Evolutionary conservation across 64 coral and sea anemone genomes (phyloP), one percentile per base, ranked within the genome.

Genomic region (Montipora cactus): DNA sequence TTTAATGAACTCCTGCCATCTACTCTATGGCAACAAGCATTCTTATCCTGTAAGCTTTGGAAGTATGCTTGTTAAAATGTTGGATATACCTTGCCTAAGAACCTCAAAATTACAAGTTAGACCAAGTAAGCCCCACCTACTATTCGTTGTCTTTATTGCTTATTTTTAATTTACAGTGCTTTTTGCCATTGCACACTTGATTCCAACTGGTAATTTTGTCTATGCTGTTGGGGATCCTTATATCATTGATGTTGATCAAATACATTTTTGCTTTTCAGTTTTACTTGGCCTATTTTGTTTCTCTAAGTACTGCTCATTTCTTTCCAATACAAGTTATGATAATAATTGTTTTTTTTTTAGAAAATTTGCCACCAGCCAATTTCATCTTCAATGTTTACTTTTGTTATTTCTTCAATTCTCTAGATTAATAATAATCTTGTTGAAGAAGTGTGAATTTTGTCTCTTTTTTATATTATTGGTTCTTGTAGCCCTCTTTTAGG

Each of bases 61-160:
- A 61, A 61, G 7, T 78, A 59, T 59, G 49, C 79, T 81, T 81
- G 15, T 81, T 59, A 59, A 59, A 81, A 81, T 61, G 79, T 61
- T 81, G 52, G 79, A 81, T 61, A 13, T 81, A 25, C n/a, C 79
- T 11, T 81, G 79, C 10, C 61, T 81, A 37, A 44, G n/a, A 59
- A 59, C 15, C 84, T 70, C 84, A 72, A 73, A 72, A 51, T 22
- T 92, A 7, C 68, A 62, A 77, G 81, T 92, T 45, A 57, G 90
- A 49, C 90, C 90, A 67, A 86, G 90, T 92, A 92, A 64, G 90
- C 72, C 20, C 51, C 13, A 15, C 15, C 8, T 0, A 71, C 5
- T n/a, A 71, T 71, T 45, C 8, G 13, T 44, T 10, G 7, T 21
- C 5, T 11, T 67, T 3, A 37, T 80, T 59, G 19, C 2, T 91